phyloP scores from a whole-genome alignment of 2,888 invertebrate species.

The Monopis laevigella region DNA sequence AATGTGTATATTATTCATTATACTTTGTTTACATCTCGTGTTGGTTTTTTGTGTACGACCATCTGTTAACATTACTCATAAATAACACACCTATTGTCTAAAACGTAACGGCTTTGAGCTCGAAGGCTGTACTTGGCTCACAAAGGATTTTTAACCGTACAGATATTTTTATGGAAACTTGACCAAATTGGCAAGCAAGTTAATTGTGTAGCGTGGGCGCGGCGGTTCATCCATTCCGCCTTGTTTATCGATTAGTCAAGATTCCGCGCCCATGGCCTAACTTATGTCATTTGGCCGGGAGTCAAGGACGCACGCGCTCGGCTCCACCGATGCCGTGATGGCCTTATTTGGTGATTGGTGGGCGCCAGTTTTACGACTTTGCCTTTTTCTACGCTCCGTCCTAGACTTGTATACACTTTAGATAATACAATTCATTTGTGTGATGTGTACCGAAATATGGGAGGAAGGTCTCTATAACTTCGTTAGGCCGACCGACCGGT shows the following conservation, averaged over 20 bases:
- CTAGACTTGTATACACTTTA: slow-evolving; percentile 48
- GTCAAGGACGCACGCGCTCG: slow-evolving; percentile 58
- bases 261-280: slow-evolving; percentile 64
- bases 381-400: slow-evolving; percentile 57
- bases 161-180: slow-evolving; percentile 38
- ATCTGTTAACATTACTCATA: neutral
- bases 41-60: too few relatives aligned
- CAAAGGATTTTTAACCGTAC: neutral
- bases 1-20: too few relatives aligned
- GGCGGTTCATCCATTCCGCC: slow-evolving; percentile 48
- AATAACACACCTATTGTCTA: slow-evolving; percentile 4
- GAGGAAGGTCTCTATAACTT: too few relatives aligned
- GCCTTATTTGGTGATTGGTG: slow-evolving; percentile 66
- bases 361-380: slow-evolving; percentile 65
- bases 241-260: slow-evolving; percentile 62
- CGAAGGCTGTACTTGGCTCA: neutral
- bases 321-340: slow-evolving; percentile 48
- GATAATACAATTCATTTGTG: slow-evolving; percentile 39
- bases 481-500: too few relatives aligned
- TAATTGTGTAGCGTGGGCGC: slow-evolving; percentile 51
- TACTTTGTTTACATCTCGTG: too few relatives aligned
- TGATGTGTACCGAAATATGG: too few relatives aligned
- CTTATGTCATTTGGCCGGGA: slow-evolving; percentile 66
- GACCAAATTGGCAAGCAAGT: slow-evolving; percentile 39
- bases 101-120: slow-evolving; percentile 1